phyloP scores from a whole-genome alignment of 37 sponge, comb jelly and placozoan species.

The Cladorhizidae sp. region DNA sequence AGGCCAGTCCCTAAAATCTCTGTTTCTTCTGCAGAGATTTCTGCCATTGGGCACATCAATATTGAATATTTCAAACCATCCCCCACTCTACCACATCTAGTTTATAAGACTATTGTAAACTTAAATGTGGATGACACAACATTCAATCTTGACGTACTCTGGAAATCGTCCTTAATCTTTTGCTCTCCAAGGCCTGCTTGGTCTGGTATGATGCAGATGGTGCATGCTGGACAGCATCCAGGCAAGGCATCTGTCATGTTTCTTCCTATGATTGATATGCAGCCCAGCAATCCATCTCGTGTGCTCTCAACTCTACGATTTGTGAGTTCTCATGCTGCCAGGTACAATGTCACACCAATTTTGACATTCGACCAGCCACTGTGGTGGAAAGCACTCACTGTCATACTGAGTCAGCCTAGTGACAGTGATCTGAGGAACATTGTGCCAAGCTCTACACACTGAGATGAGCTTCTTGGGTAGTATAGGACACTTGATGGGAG shows the following conservation, averaged over 20 bases:
- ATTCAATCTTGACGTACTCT: constrained; percentile 29
- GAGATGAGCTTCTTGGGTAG: constrained; percentile 8
- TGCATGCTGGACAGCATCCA: constrained; percentile 36
- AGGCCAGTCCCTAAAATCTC: too few species aligned
- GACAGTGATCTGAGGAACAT: constrained; percentile 23
- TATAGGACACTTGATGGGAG: constrained; percentile 22
- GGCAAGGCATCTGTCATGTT: constrained; percentile 46
- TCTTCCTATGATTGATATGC: constrained; percentile 42
- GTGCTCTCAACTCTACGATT: constrained; percentile 31
- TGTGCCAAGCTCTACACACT: constrained; percentile 38
- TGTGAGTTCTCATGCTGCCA: constrained; percentile 22
- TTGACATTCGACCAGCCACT: constrained; percentile 41
- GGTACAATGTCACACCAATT: constrained; percentile 37
- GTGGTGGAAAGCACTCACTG: constrained; percentile 42
- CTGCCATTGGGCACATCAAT: too few species aligned
- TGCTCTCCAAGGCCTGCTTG: constrained; percentile 28
- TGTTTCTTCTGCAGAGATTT: too few species aligned
- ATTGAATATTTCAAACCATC: too few species aligned
- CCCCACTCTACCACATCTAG: too few species aligned
- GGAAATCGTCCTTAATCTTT: constrained; percentile 10
- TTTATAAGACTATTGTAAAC: too few species aligned
- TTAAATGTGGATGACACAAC: constrained; percentile 27
- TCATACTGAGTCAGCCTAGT: constrained; percentile 16
- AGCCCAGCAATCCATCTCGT: constrained; percentile 33
- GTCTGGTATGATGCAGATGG: constrained; percentile 56